phyloP scores from a whole-genome alignment of 1,140 invertebrate species.

The Mylabris phalerata region DNA sequence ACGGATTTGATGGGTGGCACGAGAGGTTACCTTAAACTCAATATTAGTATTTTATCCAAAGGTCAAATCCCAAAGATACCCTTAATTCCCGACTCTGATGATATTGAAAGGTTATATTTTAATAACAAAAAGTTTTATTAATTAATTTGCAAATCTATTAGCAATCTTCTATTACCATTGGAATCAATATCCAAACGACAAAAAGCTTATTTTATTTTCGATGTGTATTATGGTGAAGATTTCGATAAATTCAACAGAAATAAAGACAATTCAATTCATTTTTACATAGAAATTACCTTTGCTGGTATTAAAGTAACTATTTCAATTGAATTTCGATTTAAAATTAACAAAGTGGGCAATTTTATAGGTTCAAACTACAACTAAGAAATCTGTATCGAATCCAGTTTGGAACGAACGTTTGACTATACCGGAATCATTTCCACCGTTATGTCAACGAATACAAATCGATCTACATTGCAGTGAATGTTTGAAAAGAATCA shows the following conservation, averaged over 20 bases:
- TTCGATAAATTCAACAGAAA: constrained; percentile 55
- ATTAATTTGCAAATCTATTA: constrained; percentile 34
- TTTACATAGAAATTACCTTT: constrained; percentile 40
- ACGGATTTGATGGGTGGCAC: constrained; percentile 51
- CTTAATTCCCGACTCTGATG: constrained; percentile 56
- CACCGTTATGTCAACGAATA: constrained; percentile 43
- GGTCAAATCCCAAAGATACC: constrained; percentile 58
- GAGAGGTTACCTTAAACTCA: constrained; percentile 72
- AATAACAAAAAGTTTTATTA: neutral
- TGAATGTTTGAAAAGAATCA: constrained; percentile 11
- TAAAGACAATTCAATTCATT: constrained; percentile 8
- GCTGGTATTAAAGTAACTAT: constrained; percentile 41
- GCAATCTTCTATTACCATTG: constrained; percentile 64
- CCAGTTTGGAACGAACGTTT: constrained; percentile 45
- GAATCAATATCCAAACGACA: constrained; percentile 53
- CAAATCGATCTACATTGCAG: constrained; percentile 40
- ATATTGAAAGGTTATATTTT: constrained; percentile 60
- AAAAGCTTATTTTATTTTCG: constrained; percentile 55
- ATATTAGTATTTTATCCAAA: constrained; percentile 63
- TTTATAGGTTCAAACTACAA: constrained; percentile 40
- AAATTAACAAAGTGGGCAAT: neutral
- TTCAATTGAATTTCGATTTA: neutral
- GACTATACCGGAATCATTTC: constrained; percentile 46
- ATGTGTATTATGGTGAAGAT: constrained; percentile 60
- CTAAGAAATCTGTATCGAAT: constrained; percentile 37